These are phyloP conservation scores for Caerostris darwini DNA, from an alignment of 1,140 invertebrate species.

Conservation along the genomic window DNA sequence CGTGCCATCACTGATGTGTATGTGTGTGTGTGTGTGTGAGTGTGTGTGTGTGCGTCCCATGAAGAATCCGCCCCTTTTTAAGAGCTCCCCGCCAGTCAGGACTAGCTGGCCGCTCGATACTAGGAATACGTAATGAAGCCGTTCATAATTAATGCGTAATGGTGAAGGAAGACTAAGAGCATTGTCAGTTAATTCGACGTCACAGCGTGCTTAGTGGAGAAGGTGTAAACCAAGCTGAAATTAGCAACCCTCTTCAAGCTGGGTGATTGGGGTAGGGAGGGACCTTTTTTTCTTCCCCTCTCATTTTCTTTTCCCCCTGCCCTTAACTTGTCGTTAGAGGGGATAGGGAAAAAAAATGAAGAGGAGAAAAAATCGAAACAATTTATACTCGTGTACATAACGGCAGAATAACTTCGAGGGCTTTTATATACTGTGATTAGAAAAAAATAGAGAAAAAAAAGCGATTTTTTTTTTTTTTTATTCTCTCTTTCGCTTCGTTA, in stretches of 20 bases:
- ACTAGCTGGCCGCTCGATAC: slow-evolving; percentile 72
- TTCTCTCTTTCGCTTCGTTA: slow-evolving; percentile 71
- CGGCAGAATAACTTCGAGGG: slow-evolving; percentile 76
- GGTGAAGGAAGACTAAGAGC: slow-evolving; percentile 75
- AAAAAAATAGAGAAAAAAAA: slow-evolving; percentile 2
- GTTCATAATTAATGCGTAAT: slow-evolving; percentile 78
- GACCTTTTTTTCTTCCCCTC: slow-evolving; percentile 68
- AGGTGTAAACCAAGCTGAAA: slow-evolving; percentile 78
- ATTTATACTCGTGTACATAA: slow-evolving; percentile 77
- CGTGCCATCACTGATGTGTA: slow-evolving; percentile 75
- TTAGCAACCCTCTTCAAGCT: slow-evolving; percentile 76
- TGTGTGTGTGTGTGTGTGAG: slow-evolving; percentile 70
- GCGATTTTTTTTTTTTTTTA: neutral
- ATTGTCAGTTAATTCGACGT: slow-evolving; percentile 78
- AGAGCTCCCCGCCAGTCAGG: slow-evolving; percentile 77
- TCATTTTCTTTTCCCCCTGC: slow-evolving; percentile 64
- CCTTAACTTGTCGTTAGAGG: slow-evolving; percentile 75
- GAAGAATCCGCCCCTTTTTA: slow-evolving; percentile 78
- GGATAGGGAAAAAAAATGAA: slow-evolving; percentile 37
- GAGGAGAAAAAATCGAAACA: slow-evolving; percentile 72
- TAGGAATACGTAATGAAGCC: slow-evolving; percentile 77
- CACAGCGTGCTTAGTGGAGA: slow-evolving; percentile 71
- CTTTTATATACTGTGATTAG: slow-evolving; percentile 76
- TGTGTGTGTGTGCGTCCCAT: slow-evolving; percentile 65
- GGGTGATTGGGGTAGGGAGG: slow-evolving; percentile 71